A percentile compares a stretch with the other conserved stretches of the same genome.
Evolutionary conservation across 2,113 vertebrate species (phyloP).

Genomic region (Aythya baeri): DNA sequence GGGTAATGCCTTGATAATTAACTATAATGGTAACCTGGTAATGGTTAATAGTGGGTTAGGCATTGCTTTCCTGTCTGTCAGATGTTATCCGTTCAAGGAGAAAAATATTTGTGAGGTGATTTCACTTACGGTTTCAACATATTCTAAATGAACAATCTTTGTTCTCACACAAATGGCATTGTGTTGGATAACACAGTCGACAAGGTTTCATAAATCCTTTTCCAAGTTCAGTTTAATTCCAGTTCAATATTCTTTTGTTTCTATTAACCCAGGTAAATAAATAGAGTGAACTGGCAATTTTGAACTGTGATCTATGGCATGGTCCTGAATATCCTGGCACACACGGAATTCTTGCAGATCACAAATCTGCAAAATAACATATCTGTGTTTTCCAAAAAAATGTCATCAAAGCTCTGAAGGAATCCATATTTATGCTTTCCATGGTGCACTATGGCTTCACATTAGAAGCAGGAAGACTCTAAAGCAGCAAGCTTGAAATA

Average conservation of each 20-base stretch:
- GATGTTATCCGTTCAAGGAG: constrained; percentile 61
- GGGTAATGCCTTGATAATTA: constrained; percentile 52
- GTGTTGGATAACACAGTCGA: constrained; percentile 61
- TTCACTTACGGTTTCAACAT: constrained; percentile 64
- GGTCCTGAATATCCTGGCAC: constrained; percentile 35
- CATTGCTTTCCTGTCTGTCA: constrained; percentile 39
- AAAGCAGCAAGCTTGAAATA: constrained; percentile 41
- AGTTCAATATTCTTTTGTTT: constrained; percentile 64
- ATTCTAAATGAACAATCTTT: constrained; percentile 56
- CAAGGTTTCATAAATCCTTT: constrained; percentile 63
- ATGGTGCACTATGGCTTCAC: not conserved
- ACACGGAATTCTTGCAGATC: constrained; percentile 68
- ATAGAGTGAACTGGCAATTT: constrained; percentile 57
- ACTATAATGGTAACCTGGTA: constrained; percentile 41
- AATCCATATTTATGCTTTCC: constrained; percentile 53
- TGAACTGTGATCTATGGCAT: constrained; percentile 65
- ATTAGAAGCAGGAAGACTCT: constrained; percentile 20
- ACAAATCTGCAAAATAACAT: constrained; percentile 74
- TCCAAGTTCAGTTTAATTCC: constrained; percentile 55
- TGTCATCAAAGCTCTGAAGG: constrained; percentile 66
- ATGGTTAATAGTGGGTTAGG: constrained; percentile 45
- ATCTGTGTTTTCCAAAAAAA: constrained; percentile 68
- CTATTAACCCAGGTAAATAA: constrained; percentile 71
- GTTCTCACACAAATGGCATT: constrained; percentile 52
- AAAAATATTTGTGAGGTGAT: constrained; percentile 72